Evolutionary conservation across 2,888 invertebrate genomes (phyloP).

Genomic region (Phragmatobia fuliginosa): DNA sequence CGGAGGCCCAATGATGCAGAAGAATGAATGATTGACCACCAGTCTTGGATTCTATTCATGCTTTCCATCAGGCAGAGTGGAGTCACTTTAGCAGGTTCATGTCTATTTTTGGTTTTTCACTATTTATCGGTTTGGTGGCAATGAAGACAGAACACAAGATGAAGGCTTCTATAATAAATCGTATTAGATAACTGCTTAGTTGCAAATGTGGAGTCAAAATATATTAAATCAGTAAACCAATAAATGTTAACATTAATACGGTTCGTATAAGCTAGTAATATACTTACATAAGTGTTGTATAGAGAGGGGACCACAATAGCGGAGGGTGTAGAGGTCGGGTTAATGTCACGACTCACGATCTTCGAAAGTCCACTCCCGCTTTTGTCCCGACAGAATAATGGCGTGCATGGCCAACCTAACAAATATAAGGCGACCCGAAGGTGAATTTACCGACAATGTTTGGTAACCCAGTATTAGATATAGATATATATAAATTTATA

Average conservation of each 20-base stretch:
- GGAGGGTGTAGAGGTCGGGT: slow-evolving; percentile 36
- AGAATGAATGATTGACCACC: no score
- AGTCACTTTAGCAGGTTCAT: no score
- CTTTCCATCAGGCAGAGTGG: no score
- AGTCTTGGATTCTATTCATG: no score
- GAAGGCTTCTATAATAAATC: background rate
- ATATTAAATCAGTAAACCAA: background rate
- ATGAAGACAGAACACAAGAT: background rate
- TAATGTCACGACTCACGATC: slow-evolving; percentile 49
- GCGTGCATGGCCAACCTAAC: slow-evolving; percentile 38
- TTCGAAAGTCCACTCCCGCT: slow-evolving; percentile 39
- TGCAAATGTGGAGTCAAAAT: background rate
- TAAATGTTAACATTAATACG: slow-evolving; percentile 27
- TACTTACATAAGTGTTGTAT: slow-evolving; percentile 31
- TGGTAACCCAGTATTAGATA: slow-evolving; percentile 11
- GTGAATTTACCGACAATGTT: slow-evolving; percentile 25
- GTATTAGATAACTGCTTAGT: background rate
- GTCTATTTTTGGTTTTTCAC: no score
- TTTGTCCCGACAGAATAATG: slow-evolving; percentile 47
- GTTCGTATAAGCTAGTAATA: slow-evolving; percentile 28
- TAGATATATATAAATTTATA: slow-evolving; percentile 8
- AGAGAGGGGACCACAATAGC: slow-evolving; percentile 28
- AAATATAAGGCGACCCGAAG: slow-evolving; percentile 29
- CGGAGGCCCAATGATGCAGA: no score
- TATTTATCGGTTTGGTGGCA: no score